These are phyloP conservation scores for Lepidocyrtoides sp. DNA, from an alignment of 2,888 invertebrate species.

Conservation along the genomic window DNA sequence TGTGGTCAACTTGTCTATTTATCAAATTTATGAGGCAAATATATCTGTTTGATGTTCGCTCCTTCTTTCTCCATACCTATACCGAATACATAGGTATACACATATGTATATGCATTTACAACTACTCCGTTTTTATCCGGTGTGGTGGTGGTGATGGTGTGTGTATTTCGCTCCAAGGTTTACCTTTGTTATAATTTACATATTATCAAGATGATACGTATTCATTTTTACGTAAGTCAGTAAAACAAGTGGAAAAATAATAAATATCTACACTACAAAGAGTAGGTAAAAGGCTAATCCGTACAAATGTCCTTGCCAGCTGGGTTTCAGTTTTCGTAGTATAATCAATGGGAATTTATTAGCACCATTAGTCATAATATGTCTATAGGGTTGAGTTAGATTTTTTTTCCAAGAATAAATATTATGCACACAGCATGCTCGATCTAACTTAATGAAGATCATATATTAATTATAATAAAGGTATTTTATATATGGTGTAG, in stretches of 20 bases:
- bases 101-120: too few relatives aligned
- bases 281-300: not conserved
- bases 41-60: constrained; percentile 31
- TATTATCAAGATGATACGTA: constrained; percentile 44
- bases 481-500: too few relatives aligned
- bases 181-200: constrained; percentile 57
- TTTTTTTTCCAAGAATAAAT: constrained; percentile 26
- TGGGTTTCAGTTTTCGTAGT: constrained; percentile 45
- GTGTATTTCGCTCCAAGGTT: constrained; percentile 55
- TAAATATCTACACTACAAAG: too few relatives aligned
- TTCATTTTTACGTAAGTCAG: constrained; percentile 52
- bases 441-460: constrained; percentile 30
- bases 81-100: not conserved
- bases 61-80: not conserved
- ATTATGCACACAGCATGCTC: not conserved
- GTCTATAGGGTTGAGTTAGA: constrained; percentile 35
- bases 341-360: constrained; percentile 56
- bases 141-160: constrained; percentile 11
- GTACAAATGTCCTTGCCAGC: constrained; percentile 59
- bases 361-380: constrained; percentile 58
- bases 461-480: not conserved
- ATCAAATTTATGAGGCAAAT: constrained; percentile 78
- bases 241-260: constrained; percentile 57
- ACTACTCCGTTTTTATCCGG: constrained; percentile 24
- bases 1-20: constrained; percentile 78